phyloP scores from a whole-genome alignment of 2,113 vertebrate species.

The Pollachius pollachius region DNA sequence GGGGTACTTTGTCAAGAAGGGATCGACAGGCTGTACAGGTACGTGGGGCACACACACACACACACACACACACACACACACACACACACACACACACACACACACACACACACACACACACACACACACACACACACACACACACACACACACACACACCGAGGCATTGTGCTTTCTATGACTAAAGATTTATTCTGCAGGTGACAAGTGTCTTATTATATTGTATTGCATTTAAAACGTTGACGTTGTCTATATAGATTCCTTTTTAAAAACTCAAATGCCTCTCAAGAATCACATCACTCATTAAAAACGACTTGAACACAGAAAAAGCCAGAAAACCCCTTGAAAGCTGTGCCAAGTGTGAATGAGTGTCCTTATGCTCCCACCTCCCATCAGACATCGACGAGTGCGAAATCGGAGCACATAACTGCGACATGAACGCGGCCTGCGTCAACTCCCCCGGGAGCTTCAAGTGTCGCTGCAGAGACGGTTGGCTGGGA shows the following conservation, averaged over 20 bases:
- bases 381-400: conserved; percentile 72
- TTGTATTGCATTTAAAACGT: neutral
- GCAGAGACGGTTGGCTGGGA: conserved; percentile 86
- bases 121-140: conserved; percentile 11
- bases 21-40: conserved; percentile 89
- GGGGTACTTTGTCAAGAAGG: conserved; percentile 88
- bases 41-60: conserved; percentile 20
- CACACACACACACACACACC: conserved; percentile 12
- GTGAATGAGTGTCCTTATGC: too few relatives aligned
- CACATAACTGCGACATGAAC: conserved; percentile 88
- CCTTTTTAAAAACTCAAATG: neutral
- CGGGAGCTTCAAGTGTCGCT: conserved; percentile 92
- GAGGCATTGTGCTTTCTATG: too few relatives aligned
- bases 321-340: neutral
- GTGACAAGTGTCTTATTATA: too few relatives aligned
- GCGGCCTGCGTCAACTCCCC: conserved; percentile 89
- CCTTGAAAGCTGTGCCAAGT: too few relatives aligned
- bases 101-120: conserved; percentile 14
- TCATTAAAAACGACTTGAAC: neutral
- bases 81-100: conserved; percentile 12
- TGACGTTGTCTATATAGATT: too few relatives aligned
- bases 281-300: neutral
- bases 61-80: conserved; percentile 17
- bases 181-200: too few relatives aligned
- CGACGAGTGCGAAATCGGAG: conserved; percentile 88